Evolutionary conservation across 2,113 vertebrate genomes (phyloP), one percentile per base, ranked within the genome.

Genomic region (Pluvialis apricaria): DNA sequence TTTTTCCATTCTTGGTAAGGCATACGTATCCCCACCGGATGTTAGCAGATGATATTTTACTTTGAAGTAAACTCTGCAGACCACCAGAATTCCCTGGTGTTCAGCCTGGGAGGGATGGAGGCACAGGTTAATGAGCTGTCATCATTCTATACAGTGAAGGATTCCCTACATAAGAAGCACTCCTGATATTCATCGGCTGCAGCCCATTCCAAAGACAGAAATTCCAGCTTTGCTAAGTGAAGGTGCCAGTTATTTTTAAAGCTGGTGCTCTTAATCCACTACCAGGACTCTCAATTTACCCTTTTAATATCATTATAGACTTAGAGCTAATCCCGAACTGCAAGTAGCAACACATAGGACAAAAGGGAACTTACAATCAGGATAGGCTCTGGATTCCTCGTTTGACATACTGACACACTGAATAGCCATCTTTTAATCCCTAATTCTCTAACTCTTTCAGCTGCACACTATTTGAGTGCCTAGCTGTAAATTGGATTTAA

Each of bases 241-340:
- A 72, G 52, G 15, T 91, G 54, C 69, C 77, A 60, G 73, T 78
- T 76, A 92, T 44, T 83, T 90, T 87, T 87, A 88, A 87, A 95
- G 44, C 66, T 82, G 25, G 38, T 85, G 54, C 76, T 86, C 76
- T 73, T 93, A 97, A 94, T 87, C 84, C 93, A 96, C 64, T 71
- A 79, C 49, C 65, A 92, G 40, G 62, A 95, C 70, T 76, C 82
- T 73, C 82, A 82, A 73, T 93, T 95, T 86, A 95, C 28, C 78
- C 87, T 91, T 88, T 92, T 96, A 97, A 96, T 94, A 45, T 86
- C 60, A 92, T 97, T 95, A 97, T 8, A 90, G 87, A 94, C 18
- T 96, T 93, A 82, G 22, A 88, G 54, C 42, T 96, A 96, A 97
- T 95, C 87, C 78, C 54, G 62, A 72, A 96, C 66, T 57, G 28